Conservation (phyloP, 2,113 vertebrate genomes). For the Talpa occidentalis region DNA sequence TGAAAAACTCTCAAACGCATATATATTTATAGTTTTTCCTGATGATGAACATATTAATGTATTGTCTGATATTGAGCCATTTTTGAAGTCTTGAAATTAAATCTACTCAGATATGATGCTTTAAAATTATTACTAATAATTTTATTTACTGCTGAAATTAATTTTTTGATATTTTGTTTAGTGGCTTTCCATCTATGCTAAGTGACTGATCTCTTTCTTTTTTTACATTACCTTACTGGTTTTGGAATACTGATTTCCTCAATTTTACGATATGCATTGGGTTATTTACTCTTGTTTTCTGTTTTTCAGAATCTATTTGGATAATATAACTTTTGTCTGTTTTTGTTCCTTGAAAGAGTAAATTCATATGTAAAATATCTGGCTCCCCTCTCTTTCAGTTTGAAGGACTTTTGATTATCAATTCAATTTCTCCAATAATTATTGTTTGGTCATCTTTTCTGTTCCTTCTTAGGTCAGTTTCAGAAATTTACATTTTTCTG, state of each 20-base stretch:
- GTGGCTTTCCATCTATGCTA: not conserved
- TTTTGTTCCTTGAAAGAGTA: not conserved
- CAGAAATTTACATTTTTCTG: constrained; percentile 37
- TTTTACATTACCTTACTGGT: not conserved
- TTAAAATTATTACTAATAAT: not conserved
- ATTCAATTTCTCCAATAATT: not conserved
- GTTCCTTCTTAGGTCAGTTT: not conserved
- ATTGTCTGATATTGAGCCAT: not conserved
- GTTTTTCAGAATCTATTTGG: not conserved
- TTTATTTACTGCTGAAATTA: constrained; percentile 9
- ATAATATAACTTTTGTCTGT: not conserved
- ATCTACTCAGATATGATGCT: not conserved
- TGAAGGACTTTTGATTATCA: not conserved
- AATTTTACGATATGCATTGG: not conserved
- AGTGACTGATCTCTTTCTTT: not conserved
- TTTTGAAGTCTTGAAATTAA: not conserved
- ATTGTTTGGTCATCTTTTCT: not conserved
- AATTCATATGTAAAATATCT: not conserved
- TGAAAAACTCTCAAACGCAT: not conserved
- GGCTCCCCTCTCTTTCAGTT: not conserved
- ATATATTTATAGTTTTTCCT: not conserved
- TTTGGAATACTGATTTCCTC: not conserved
- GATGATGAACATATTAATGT: not conserved
- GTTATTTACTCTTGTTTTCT: not conserved
- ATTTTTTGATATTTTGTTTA: not conserved